Percentiles rank a stretch among this genome's conserved stretches.
Evolutionary conservation across 1,140 invertebrate species (phyloP).

Genomic region (Yoshiicerus persimilis): DNA sequence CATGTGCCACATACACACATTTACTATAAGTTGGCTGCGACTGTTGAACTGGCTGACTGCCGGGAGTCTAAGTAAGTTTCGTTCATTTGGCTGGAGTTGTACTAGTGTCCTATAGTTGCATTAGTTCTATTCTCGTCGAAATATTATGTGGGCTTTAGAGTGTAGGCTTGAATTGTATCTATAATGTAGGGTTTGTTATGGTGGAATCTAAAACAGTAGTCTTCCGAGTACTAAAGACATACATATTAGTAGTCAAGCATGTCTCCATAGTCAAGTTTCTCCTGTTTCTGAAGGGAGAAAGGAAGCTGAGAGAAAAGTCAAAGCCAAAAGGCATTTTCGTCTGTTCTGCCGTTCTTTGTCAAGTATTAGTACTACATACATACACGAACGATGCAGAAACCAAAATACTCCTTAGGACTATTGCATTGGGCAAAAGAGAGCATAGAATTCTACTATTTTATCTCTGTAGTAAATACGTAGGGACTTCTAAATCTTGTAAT

Average conservation of each 20-base stretch:
- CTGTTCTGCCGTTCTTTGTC: not conserved
- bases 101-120: not conserved
- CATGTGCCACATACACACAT: not conserved
- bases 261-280: not conserved
- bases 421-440: not conserved
- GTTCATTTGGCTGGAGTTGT: not conserved
- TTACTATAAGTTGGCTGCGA: not conserved
- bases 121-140: slow-evolving; percentile 6
- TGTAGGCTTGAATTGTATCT: not conserved
- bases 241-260: not conserved
- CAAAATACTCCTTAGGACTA: not conserved
- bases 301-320: not conserved
- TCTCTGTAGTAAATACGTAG: not conserved
- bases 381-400: not conserved
- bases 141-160: not conserved
- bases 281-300: not conserved
- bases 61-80: not conserved
- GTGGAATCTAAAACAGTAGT: not conserved
- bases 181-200: not conserved
- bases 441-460: not conserved
- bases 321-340: slow-evolving; percentile 5
- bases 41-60: not conserved
- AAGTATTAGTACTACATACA: not conserved
- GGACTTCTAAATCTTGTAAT: not conserved
- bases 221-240: not conserved